Conservation (phyloP, 2,797 vertebrate genomes). For the Amblyraja radiata region DNA sequence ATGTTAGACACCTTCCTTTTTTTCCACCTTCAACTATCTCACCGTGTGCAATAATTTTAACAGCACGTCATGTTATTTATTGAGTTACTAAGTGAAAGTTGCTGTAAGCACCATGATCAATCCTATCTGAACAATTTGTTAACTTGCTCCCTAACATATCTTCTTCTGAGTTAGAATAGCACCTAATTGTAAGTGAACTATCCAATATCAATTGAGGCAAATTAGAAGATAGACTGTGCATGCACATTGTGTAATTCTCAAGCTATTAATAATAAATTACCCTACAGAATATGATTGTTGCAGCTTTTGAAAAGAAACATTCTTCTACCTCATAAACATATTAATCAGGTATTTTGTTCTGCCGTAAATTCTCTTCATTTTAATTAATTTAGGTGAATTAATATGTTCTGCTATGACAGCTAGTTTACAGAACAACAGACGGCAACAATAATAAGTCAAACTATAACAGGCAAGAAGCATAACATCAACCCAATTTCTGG, state of each 20-base stretch:
- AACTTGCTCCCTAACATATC: conserved; percentile 41
- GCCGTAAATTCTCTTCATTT: conserved; percentile 16
- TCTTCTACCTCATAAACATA: conserved; percentile 42
- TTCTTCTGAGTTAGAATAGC: conserved; percentile 39
- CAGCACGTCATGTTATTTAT: not conserved
- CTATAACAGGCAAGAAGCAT: not conserved
- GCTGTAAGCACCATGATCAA: conserved; percentile 40
- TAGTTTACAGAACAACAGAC: conserved; percentile 40
- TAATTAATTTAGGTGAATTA: conserved; percentile 47
- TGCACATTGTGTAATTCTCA: conserved; percentile 41
- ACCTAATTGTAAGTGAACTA: conserved; percentile 37
- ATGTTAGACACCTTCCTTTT: not conserved
- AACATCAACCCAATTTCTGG: not conserved
- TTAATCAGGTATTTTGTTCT: conserved; percentile 22
- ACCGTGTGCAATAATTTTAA: not conserved
- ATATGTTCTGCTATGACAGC: conserved; percentile 48
- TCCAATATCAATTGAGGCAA: conserved; percentile 32
- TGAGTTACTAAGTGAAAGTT: conserved; percentile 27
- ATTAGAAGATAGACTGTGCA: conserved; percentile 37
- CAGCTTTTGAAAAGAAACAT: conserved; percentile 33
- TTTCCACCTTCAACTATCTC: not conserved
- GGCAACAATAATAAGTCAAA: not conserved
- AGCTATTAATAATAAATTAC: conserved; percentile 42
- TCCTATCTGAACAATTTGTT: conserved; percentile 41
- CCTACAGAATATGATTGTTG: conserved; percentile 36